Evolutionary conservation across 2,888 invertebrate species (phyloP), one percentile per base, ranked within the genome.

Genomic region (Lasioglossum lativentre): DNA sequence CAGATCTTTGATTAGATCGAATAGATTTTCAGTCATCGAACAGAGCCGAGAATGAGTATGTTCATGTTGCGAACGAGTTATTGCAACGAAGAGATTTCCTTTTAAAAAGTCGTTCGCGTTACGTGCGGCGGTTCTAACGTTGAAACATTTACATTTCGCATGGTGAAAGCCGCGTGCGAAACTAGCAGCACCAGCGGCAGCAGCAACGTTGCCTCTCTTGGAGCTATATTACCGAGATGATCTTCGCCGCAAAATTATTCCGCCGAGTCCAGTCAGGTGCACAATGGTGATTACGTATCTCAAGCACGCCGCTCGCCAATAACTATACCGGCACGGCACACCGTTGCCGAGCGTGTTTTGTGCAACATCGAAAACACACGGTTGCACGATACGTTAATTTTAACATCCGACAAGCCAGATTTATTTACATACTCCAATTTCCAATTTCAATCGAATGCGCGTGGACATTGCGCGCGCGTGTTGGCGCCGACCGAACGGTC

Each of bases 181-280:
- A 75, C 59, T 27, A 19, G 30, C 23, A 47, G 45, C 81, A n/a
- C n/a, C n/a, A n/a, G n/a, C n/a, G n/a, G 27, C n/a, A 52, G 47
- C 81, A 75, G 75, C 75, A 83, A 85, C 82, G n/a, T 66, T 86
- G 40, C 76, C 63, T 59, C 27, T 72, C 40, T 72, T 40, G 81
- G 59, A 82, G 80, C 88, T 80, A 77, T 72, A 79, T 85, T 72
- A 86, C 85, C 74, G 63, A 81, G 81, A 77, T 85, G 86, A 86
- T 87, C 78, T 80, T 87, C 76, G 73, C 80, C 76, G 75, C 78
- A 80, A 79, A 86, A 83, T 80, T 89, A 83, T 81, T 76, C 80
- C 82, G 79, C 73, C 72, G 86, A 78, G 81, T 80, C 72, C 71
- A 59, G 68, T 85, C 74, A 72, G 77, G 82, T 78, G 80, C 81